These are phyloP conservation scores for Trissonchulus sp. DNA, from an alignment of 2,888 invertebrate species.

Conservation along the genomic window DNA sequence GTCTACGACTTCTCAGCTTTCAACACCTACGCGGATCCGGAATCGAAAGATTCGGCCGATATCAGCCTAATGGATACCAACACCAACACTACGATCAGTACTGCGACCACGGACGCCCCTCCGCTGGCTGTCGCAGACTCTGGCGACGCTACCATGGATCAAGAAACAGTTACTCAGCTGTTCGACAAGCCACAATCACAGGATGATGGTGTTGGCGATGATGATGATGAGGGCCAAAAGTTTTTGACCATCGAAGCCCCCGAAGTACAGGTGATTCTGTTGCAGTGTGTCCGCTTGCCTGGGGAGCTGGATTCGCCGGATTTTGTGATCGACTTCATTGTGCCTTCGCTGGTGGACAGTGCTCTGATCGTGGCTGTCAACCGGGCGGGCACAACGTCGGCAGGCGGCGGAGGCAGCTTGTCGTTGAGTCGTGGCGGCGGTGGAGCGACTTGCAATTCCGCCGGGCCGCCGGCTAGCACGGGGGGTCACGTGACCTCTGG, in stretches of 20 bases:
- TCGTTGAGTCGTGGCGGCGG: neutral
- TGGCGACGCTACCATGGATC: neutral
- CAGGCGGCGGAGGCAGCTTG: neutral
- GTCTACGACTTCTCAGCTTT: neutral
- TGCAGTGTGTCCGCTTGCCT: slow-evolving; percentile 32
- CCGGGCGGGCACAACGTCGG: neutral
- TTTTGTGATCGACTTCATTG: slow-evolving; percentile 51
- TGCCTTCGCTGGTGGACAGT: slow-evolving; percentile 66
- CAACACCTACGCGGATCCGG: neutral
- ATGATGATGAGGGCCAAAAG: neutral
- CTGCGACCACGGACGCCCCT: neutral
- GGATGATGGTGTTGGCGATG: neutral
- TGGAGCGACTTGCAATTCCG: too few species aligned
- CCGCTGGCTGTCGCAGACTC: neutral
- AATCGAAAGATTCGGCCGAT: too few species aligned
- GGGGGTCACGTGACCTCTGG: too few species aligned
- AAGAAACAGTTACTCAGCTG: too few species aligned
- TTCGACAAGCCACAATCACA: neutral
- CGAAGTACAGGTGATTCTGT: slow-evolving; percentile 4
- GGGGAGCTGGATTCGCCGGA: slow-evolving; percentile 2
- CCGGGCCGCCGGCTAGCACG: too few species aligned
- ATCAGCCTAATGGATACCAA: neutral
- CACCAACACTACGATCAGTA: neutral
- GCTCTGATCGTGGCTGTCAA: slow-evolving; percentile 59
- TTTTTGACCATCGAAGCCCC: neutral